Evolutionary conservation across 1,140 invertebrate species (phyloP).

Genomic region (Aleiodes sp.): DNA sequence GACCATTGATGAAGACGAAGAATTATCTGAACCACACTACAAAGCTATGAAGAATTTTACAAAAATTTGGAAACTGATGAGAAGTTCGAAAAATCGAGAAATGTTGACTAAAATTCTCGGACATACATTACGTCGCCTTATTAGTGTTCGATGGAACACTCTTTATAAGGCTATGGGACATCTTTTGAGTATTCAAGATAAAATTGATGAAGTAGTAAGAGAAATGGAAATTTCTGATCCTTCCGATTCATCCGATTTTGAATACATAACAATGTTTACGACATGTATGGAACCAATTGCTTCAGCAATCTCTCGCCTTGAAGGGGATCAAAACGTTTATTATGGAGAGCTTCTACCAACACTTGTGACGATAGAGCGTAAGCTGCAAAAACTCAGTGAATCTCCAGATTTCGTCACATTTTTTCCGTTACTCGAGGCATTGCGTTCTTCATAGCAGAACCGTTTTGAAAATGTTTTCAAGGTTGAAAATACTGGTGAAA

Average conservation of each 20-base stretch:
- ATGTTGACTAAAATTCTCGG: slow-evolving; percentile 9
- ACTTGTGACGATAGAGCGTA: slow-evolving; percentile 22
- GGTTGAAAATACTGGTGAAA: slow-evolving; percentile 1
- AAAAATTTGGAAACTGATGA: slow-evolving; percentile 6
- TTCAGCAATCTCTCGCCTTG: slow-evolving; percentile 31
- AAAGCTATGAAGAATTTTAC: not conserved
- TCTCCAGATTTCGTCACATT: not conserved
- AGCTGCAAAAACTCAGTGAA: not conserved
- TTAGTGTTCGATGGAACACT: slow-evolving; percentile 28
- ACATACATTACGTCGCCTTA: not conserved
- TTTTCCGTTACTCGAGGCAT: not conserved
- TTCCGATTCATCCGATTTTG: slow-evolving; percentile 18
- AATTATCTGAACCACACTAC: slow-evolving; percentile 8
- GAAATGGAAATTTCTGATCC: not conserved
- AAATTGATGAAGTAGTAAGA: not conserved
- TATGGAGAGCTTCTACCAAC: slow-evolving; percentile 35
- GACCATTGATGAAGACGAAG: not conserved
- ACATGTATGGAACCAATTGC: slow-evolving; percentile 29
- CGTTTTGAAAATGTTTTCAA: slow-evolving; percentile 35
- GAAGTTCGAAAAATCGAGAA: slow-evolving; percentile 25
- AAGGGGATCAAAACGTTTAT: slow-evolving; percentile 26
- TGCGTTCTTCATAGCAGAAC: slow-evolving; percentile 6
- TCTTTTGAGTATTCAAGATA: slow-evolving; percentile 18
- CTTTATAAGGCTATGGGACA: slow-evolving; percentile 23
- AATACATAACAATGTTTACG: slow-evolving; percentile 24